phyloP scores from a whole-genome alignment of 2,113 vertebrate genomes.

The Tenebrosternarchus preto region DNA sequence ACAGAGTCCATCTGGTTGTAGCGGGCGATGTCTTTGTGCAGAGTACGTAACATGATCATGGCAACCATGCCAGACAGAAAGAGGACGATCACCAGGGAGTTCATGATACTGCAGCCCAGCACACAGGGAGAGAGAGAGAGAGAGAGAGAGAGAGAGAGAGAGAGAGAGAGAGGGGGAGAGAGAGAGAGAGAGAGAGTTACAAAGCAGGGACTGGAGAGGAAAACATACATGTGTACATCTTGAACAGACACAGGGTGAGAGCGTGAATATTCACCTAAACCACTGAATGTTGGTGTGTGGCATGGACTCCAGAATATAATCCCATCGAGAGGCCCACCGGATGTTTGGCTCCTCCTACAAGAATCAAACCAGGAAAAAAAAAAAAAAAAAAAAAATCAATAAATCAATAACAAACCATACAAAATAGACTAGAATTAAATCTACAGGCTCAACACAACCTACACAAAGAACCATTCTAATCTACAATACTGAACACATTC shows the following conservation, averaged over 20 bases:
- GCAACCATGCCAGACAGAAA: conserved; percentile 95
- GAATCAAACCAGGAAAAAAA: background rate
- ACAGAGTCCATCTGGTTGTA: conserved; percentile 92
- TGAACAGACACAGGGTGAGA: background rate
- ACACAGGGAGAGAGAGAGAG: background rate
- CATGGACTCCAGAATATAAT: conserved; percentile 96
- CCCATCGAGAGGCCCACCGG: conserved; percentile 93
- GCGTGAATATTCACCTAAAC: conserved; percentile 81
- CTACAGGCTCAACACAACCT: background rate
- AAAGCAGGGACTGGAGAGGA: background rate
- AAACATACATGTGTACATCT: too few species aligned
- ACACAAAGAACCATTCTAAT: too few species aligned
- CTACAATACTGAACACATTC: background rate
- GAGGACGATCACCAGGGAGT: conserved; percentile 93
- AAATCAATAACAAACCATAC: background rate
- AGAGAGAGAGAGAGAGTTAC: too few species aligned
- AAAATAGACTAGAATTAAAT: background rate
- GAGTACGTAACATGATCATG: conserved; percentile 91
- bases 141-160: too few species aligned
- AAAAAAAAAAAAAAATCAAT: too few species aligned
- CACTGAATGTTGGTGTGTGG: conserved; percentile 94
- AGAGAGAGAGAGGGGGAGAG: too few species aligned
- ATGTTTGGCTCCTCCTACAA: conserved; percentile 83
- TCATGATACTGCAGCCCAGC: conserved; percentile 83
- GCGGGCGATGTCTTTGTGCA: conserved; percentile 95